These are phyloP conservation scores for Netelia inedita DNA, from an alignment of 2,888 invertebrate species.

Conservation along the genomic window DNA sequence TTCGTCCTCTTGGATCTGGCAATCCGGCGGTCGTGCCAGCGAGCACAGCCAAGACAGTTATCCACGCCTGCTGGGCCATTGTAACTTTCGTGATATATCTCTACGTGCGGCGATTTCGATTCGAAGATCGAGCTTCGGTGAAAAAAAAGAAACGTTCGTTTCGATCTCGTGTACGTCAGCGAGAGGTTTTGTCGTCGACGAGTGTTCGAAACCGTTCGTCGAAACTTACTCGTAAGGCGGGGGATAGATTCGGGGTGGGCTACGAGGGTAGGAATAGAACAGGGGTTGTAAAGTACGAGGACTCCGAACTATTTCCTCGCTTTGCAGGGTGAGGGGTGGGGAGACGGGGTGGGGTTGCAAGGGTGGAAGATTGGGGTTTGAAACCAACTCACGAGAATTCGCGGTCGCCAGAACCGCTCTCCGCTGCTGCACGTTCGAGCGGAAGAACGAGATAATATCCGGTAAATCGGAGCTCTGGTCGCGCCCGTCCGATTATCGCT, in stretches of 20 bases:
- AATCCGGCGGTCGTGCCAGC: constrained; percentile 71
- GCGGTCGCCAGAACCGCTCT: constrained; percentile 57
- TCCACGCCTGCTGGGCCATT: constrained; percentile 74
- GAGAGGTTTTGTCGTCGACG: constrained; percentile 25
- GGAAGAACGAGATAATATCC: constrained; percentile 80
- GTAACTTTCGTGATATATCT: constrained; percentile 16
- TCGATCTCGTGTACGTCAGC: constrained; percentile 26
- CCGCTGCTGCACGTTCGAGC: constrained; percentile 74
- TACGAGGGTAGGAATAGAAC: neutral
- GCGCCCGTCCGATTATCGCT: constrained; percentile 69
- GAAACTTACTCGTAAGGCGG: constrained; percentile 6
- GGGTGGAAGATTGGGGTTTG: neutral
- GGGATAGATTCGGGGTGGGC: neutral
- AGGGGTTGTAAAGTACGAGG: constrained; percentile 58
- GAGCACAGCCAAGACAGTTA: constrained; percentile 75
- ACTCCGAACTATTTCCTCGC: constrained; percentile 40
- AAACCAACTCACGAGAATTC: constrained; percentile 56
- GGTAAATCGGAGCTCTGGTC: constrained; percentile 77
- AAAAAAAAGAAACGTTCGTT: constrained; percentile 25
- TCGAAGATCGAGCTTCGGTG: constrained; percentile 13
- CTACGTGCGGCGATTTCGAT: constrained; percentile 21
- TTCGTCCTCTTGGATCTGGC: constrained; percentile 75
- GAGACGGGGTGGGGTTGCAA: neutral
- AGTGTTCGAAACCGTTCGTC: constrained; percentile 39
- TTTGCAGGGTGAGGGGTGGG: neutral